Evolutionary conservation across 2,888 invertebrate genomes (phyloP), one percentile per base, ranked within the genome.

Genomic region (Lepidocyrtinus sp.): DNA sequence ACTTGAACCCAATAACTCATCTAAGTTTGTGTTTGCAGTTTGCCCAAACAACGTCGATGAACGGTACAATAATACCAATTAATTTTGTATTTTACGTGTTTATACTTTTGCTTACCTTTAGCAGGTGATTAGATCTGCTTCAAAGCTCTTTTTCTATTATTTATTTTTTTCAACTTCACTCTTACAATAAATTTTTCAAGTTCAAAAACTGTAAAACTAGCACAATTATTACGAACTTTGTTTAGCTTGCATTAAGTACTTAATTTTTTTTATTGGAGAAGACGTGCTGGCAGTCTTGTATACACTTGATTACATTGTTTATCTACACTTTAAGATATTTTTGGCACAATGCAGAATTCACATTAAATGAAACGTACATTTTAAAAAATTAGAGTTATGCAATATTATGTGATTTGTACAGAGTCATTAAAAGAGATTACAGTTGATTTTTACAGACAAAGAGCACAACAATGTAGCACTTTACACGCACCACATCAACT

Each of bases 51-150:
- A 61, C n/a, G n/a, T n/a, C n/a, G n/a, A n/a, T n/a, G n/a, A n/a
- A n/a, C n/a, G n/a, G n/a, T n/a, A 63, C 15, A 24, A 15, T 63
- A 63, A 1, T 21, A 2, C 9, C 7, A 64, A 62, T 2, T 7
- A n/a, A 24, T 62, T 62, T 64, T 64, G 1, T 63, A n/a, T 24
- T 15, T 62, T 1, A 27, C 25, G 50, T 45, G 45, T 65, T 15
- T 25, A 9, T 68, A 68, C 36, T 69, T 69, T 69, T 55, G n/a
- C 78, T 78, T 78, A 78, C 78, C 78, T 73, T 78, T 78, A 55
- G 78, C 78, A 78, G 78, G 78, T 78, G 78, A 73, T 78, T 78
- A 78, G 78, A 73, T 78, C 72, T 73, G 73, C 78, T 78, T 73
- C 78, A 78, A 78, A 78, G 78, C 78, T 78, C 78, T 55, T 27